phyloP scores from a whole-genome alignment of 2,888 invertebrate species.

The Panzeria rudis region DNA sequence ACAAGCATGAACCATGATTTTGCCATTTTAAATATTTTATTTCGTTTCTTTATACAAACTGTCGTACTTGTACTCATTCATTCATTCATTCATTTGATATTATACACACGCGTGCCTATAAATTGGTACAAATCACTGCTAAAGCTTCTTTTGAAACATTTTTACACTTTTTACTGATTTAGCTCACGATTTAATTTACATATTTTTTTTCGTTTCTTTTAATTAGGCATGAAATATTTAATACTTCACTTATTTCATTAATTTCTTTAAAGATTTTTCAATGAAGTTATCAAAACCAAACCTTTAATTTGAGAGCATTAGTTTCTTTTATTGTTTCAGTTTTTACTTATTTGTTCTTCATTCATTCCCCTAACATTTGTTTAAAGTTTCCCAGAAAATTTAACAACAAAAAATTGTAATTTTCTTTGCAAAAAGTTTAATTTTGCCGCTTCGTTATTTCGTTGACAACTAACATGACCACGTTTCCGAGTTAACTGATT shows the following conservation, averaged over 20 bases:
- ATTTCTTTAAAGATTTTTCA: neutral
- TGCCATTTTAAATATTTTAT: constrained; percentile 43
- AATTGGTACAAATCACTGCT: constrained; percentile 72
- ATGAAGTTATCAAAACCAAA: neutral
- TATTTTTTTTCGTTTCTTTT: neutral
- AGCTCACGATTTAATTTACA: neutral
- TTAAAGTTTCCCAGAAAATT: constrained; percentile 5
- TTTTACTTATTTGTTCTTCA: neutral
- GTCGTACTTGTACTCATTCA: constrained; percentile 11
- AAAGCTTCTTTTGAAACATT: constrained; percentile 58
- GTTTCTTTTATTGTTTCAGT: neutral
- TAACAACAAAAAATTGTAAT: neutral
- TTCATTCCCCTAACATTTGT: constrained; percentile 22
- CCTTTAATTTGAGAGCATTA: neutral
- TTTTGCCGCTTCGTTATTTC: constrained; percentile 76
- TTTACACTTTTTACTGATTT: constrained; percentile 44
- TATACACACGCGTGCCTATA: constrained; percentile 19
- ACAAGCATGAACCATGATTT: constrained; percentile 28
- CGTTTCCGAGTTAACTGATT: constrained; percentile 83
- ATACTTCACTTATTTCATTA: neutral
- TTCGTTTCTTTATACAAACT: constrained; percentile 44
- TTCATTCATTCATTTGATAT: constrained; percentile 44
- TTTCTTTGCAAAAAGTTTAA: constrained; percentile 70
- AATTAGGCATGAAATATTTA: neutral
- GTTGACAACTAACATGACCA: constrained; percentile 81